These are phyloP conservation scores for Hipparchia semele DNA, from an alignment of 2,888 invertebrate genomes.

Conservation along the genomic window DNA sequence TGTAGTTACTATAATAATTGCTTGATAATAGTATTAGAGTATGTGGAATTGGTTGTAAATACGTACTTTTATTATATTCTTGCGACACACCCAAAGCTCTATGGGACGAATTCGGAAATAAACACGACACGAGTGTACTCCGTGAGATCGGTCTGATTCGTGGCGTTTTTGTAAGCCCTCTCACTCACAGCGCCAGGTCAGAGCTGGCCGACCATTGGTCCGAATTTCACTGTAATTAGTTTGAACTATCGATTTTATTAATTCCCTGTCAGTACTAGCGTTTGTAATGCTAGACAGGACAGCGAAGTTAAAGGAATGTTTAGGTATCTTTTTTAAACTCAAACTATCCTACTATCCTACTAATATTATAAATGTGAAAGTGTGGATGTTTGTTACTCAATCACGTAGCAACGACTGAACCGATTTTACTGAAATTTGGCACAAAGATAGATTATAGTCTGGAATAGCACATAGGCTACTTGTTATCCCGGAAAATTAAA, in stretches of 20 bases:
- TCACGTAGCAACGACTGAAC: no score
- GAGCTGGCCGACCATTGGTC: conserved; percentile 57
- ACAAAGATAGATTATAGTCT: no score
- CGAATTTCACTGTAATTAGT: conserved; percentile 1
- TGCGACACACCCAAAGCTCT: conserved; percentile 66
- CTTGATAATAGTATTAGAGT: background rate
- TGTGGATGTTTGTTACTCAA: no score
- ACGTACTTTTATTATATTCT: conserved; percentile 65
- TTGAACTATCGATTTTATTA: background rate
- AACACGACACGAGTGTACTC: conserved; percentile 58
- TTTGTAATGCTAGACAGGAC: no score
- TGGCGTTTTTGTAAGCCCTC: conserved; percentile 69
- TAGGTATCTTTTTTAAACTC: no score
- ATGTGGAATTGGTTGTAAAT: conserved; percentile 36
- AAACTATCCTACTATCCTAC: no score
- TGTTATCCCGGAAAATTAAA: no score
- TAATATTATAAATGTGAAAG: no score
- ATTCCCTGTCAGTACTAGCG: no score
- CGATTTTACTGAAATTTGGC: no score
- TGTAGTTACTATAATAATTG: background rate
- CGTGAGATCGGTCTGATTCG: conserved; percentile 62
- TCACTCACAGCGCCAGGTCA: conserved; percentile 55
- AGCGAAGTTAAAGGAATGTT: no score
- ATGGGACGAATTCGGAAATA: conserved; percentile 70
- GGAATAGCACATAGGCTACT: no score